These are phyloP conservation scores for Pseudomyrmex gracilis DNA, from an alignment of 1,140 invertebrate species.

Conservation along the genomic window DNA sequence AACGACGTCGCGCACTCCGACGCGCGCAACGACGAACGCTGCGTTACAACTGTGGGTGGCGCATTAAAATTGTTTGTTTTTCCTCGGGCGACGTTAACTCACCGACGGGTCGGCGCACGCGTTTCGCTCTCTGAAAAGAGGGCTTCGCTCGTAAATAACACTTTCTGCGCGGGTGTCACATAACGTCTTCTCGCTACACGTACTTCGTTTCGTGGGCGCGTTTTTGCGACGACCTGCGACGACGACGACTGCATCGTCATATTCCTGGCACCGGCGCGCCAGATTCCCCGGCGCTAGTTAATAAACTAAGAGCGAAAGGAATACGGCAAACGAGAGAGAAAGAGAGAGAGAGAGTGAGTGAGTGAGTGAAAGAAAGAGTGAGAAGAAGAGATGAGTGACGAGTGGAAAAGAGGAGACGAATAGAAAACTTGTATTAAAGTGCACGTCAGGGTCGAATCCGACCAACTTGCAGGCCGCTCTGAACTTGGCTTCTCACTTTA, in stretches of 20 bases:
- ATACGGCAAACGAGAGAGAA: conserved; percentile 15
- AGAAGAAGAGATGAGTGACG: conserved; percentile 33
- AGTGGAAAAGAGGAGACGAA: conserved; percentile 35
- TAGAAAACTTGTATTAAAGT: conserved; percentile 75
- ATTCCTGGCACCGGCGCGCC: conserved; percentile 53
- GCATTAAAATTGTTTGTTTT: conserved; percentile 63
- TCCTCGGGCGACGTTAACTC: conserved; percentile 46
- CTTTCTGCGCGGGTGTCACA: conserved; percentile 67
- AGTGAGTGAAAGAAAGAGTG: conserved; percentile 19
- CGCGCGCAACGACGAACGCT: conserved; percentile 15
- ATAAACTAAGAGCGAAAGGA: conserved; percentile 66
- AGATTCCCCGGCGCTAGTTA: conserved; percentile 64
- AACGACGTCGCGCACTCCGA: not conserved
- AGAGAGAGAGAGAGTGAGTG: conserved; percentile 6
- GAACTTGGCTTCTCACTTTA: conserved; percentile 75
- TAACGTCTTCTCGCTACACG: conserved; percentile 71
- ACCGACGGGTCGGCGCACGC: not conserved
- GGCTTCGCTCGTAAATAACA: conserved; percentile 65
- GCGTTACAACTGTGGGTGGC: conserved; percentile 47
- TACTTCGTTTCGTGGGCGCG: conserved; percentile 60
- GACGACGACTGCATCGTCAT: conserved; percentile 50
- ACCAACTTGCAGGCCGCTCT: conserved; percentile 55
- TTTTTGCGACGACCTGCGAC: conserved; percentile 59
- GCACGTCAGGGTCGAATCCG: conserved; percentile 56
- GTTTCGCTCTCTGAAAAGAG: conserved; percentile 34